A percentile compares a stretch with the other conserved stretches of the same genome.
Conservation (phyloP, 2,113 vertebrate species). For the Nannospalax galili region DNA sequence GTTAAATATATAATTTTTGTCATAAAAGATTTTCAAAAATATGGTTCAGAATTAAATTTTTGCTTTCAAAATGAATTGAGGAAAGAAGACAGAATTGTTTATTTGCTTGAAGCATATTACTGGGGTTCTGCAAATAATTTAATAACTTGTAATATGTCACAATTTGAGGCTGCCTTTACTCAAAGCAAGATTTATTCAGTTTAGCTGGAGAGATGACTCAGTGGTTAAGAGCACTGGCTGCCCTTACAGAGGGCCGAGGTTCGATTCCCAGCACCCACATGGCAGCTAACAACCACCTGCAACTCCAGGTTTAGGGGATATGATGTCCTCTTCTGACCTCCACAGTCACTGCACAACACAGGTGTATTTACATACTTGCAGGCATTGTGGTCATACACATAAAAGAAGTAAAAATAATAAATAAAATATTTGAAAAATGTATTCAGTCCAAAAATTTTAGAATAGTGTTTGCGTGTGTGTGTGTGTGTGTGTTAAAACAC, state of each 20-base stretch:
- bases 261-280: too few species aligned
- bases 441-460: background rate
- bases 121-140: background rate
- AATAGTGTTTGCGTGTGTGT: background rate
- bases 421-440: background rate
- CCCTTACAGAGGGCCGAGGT: too few species aligned
- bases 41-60: background rate
- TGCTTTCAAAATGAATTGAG: background rate
- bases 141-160: too few species aligned
- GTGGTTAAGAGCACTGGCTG: too few species aligned
- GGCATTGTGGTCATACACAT: too few species aligned
- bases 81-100: background rate
- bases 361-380: too few species aligned
- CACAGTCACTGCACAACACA: too few species aligned
- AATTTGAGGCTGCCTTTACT: background rate
- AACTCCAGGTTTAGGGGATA: too few species aligned
- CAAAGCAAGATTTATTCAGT: background rate
- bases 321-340: too few species aligned
- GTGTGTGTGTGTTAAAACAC: background rate
- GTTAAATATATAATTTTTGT: background rate
- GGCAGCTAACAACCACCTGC: too few species aligned
- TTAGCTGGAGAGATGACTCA: too few species aligned
- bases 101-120: background rate
- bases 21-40: background rate
- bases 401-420: too few species aligned